Conservation (phyloP, 2,113 vertebrate species). For the Ranitomeya variabilis region DNA sequence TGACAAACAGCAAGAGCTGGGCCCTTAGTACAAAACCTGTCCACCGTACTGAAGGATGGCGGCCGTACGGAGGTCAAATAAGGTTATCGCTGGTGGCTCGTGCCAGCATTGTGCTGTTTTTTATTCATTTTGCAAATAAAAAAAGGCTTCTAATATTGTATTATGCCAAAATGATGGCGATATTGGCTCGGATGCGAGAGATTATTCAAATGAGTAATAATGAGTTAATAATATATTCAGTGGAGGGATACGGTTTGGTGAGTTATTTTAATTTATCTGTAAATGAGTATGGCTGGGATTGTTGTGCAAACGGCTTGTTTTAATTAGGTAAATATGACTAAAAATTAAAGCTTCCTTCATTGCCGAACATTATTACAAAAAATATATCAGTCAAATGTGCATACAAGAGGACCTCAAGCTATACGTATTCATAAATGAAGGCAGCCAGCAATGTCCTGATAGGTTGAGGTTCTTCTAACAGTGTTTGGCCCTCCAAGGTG, state of each 20-base stretch:
- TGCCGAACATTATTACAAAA: background rate
- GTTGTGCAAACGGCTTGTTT: background rate
- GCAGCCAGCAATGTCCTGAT: background rate
- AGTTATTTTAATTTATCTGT: background rate
- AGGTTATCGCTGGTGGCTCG: background rate
- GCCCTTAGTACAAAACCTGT: background rate
- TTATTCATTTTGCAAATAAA: background rate
- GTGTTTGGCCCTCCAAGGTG: background rate
- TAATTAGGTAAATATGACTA: background rate
- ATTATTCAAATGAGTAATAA: constrained; percentile 40
- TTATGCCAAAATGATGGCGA: background rate
- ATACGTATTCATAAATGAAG: background rate
- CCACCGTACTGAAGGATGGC: background rate
- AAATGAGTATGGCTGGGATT: rapidly evolving
- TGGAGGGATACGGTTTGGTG: constrained; percentile 21
- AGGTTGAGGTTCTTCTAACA: no score
- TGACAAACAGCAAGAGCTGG: background rate
- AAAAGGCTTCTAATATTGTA: background rate
- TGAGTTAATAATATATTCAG: constrained; percentile 38
- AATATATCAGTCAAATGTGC: background rate
- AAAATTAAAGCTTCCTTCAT: no score
- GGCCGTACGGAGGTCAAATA: background rate
- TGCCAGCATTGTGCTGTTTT: background rate
- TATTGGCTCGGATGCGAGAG: constrained; percentile 7
- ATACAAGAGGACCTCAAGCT: background rate